phyloP scores from a whole-genome alignment of 2,888 invertebrate genomes.

The Drosophila lutescens region DNA sequence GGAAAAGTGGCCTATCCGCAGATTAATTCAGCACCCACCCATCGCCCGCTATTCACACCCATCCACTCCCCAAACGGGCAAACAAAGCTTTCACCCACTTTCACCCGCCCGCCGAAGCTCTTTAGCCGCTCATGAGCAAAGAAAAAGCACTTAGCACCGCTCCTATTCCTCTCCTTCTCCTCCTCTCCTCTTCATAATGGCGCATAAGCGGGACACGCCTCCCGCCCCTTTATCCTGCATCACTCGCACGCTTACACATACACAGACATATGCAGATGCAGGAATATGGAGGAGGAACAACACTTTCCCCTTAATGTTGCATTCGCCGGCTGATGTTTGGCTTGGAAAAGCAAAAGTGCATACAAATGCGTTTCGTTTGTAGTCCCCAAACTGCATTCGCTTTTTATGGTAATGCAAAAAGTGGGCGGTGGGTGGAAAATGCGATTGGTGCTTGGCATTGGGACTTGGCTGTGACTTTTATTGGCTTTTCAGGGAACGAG shows the following conservation, averaged over 20 bases:
- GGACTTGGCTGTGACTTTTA: conserved; percentile 45
- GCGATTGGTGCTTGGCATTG: conserved; percentile 42
- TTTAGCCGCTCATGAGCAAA: conserved; percentile 29
- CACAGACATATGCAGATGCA: conserved; percentile 11
- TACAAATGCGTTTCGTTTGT: conserved; percentile 72
- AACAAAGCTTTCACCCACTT: conserved; percentile 51
- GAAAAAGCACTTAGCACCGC: conserved; percentile 65
- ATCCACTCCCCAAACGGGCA: conserved; percentile 31
- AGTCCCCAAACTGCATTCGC: conserved; percentile 49
- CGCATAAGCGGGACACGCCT: conserved; percentile 26
- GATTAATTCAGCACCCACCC: neutral
- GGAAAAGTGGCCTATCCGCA: neutral
- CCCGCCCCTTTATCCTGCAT: neutral
- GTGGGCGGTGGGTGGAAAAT: conserved; percentile 28
- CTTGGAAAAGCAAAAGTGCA: conserved; percentile 63
- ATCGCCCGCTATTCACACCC: neutral
- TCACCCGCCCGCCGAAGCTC: conserved; percentile 1
- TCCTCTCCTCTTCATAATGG: conserved; percentile 49
- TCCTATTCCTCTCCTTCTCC: neutral
- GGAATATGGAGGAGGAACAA: conserved; percentile 30
- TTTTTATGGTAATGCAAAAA: conserved; percentile 64
- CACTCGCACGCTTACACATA: neutral
- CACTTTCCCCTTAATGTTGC: conserved; percentile 63
- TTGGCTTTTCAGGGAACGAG: conserved; percentile 20
- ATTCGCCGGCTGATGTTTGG: conserved; percentile 44